These are phyloP conservation scores for Misgurnus anguillicaudatus DNA, from an alignment of 2,113 vertebrate genomes.

Conservation along the genomic window DNA sequence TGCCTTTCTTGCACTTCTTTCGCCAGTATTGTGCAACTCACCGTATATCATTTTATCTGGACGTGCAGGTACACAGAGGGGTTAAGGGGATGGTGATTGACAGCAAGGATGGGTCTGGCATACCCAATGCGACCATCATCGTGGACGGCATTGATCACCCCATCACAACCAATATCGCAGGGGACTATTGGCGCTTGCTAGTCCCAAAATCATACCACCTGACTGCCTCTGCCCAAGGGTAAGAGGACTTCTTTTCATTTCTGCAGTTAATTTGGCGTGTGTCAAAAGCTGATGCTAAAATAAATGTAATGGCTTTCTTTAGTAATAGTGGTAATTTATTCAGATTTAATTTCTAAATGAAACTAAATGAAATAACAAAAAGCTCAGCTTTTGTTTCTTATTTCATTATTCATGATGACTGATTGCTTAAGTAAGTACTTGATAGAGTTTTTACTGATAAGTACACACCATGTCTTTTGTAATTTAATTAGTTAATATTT, in stretches of 20 bases:
- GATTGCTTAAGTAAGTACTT: too few relatives aligned
- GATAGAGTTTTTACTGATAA: too few relatives aligned
- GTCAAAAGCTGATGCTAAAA: too few relatives aligned
- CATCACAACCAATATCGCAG: constrained; percentile 81
- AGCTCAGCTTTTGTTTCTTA: too few relatives aligned
- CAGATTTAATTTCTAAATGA: too few relatives aligned
- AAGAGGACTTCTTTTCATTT: not conserved
- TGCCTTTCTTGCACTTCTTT: not conserved
- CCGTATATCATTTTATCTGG: not conserved
- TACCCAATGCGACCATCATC: constrained; percentile 90
- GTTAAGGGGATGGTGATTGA: constrained; percentile 89
- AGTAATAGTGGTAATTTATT: too few relatives aligned
- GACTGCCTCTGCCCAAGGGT: constrained; percentile 90
- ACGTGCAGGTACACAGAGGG: constrained; percentile 84
- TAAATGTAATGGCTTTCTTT: too few relatives aligned
- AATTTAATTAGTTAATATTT: too few relatives aligned
- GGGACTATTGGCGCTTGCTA: constrained; percentile 96
- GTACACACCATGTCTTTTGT: too few relatives aligned
- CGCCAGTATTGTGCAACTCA: not conserved
- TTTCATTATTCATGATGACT: too few relatives aligned
- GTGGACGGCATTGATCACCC: constrained; percentile 83
- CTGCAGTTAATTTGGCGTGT: too few relatives aligned
- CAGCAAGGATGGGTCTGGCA: constrained; percentile 79
- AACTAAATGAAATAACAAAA: too few relatives aligned
- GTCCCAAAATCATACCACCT: constrained; percentile 83